Conservation (phyloP, 2,888 invertebrate genomes). For the Loripinus fragilis region DNA sequence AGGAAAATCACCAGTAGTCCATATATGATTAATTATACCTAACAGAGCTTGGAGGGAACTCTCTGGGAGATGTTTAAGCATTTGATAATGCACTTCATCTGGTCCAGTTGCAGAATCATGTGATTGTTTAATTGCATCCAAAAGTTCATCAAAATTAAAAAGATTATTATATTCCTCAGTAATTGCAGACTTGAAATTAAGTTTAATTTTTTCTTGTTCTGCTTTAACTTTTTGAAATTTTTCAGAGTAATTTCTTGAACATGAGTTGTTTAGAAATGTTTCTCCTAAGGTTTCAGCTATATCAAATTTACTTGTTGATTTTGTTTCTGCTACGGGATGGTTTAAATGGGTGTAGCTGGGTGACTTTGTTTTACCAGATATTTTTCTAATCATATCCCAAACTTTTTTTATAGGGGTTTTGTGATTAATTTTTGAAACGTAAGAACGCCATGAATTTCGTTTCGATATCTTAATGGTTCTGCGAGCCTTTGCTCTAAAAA, state of each 20-base stretch:
- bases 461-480: not conserved
- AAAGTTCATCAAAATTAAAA: not conserved
- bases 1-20: conserved; percentile 43
- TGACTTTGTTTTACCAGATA: not conserved
- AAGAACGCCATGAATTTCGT: not conserved
- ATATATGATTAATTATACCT: conserved; percentile 38
- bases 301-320: not conserved
- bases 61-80: conserved; percentile 21
- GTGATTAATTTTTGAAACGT: not conserved
- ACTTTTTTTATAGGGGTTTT: not conserved
- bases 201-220: conserved; percentile 1
- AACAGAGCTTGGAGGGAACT: not conserved
- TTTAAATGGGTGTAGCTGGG: not conserved
- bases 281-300: not conserved
- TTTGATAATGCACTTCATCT: conserved; percentile 37
- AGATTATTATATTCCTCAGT: conserved; percentile 3
- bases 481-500: not conserved
- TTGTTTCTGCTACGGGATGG: not conserved
- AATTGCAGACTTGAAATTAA: not conserved
- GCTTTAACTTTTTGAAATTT: not conserved
- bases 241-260: conserved; percentile 7
- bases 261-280: not conserved
- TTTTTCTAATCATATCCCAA: not conserved
- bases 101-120: conserved; percentile 29
- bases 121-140: not conserved